Evolutionary conservation across 2,888 invertebrate genomes (phyloP).

Genomic region (Acleris cristana): DNA sequence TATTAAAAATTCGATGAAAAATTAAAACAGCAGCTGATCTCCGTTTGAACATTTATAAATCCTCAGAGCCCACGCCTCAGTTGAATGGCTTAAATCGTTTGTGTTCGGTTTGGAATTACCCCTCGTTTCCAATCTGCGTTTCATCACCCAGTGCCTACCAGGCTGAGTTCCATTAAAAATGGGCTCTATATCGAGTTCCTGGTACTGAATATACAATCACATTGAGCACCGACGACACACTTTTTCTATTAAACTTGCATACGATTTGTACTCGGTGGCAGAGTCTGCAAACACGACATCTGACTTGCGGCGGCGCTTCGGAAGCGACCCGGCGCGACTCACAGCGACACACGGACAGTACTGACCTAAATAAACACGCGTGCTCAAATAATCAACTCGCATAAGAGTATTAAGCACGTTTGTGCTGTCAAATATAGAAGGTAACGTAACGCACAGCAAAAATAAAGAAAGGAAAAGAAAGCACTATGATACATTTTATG

Average conservation of each 20-base stretch:
- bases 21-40: not conserved
- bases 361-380: conserved; percentile 18
- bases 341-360: not conserved
- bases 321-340: not conserved
- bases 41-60: not conserved
- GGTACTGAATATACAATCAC: no score
- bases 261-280: no score
- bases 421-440: conserved; percentile 15
- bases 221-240: no score
- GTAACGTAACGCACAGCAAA: no score
- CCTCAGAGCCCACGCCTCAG: not conserved
- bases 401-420: not conserved
- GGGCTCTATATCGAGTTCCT: no score
- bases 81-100: not conserved
- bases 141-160: not conserved
- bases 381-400: conserved; percentile 7
- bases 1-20: no score
- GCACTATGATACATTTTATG: no score
- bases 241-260: no score
- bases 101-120: not conserved
- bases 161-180: no score
- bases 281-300: not conserved
- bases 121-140: conserved; percentile 15
- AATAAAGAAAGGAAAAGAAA: no score
- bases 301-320: conserved; percentile 1